Evolutionary conservation across 2,113 vertebrate genomes (phyloP), one percentile per base, ranked within the genome.

Genomic region (Oryzias celebensis): DNA sequence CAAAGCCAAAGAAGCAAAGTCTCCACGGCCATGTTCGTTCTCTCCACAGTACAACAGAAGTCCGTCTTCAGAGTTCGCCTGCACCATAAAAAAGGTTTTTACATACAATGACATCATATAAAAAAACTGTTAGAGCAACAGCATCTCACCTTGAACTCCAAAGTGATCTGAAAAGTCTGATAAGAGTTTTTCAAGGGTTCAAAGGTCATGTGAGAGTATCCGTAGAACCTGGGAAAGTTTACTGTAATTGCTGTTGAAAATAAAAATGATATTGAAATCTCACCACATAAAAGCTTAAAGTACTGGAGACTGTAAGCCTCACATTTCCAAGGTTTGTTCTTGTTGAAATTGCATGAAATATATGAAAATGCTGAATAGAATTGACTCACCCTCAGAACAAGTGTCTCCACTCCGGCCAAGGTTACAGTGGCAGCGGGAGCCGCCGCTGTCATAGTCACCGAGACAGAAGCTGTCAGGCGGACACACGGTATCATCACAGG

Each of bases 131-230:
- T 4, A 43, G 44, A 48, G 8, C 24, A 17, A 12, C 1, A 10
- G 13, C 17, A n/a, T 85, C 90, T 73, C 91, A 97, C 96, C 93
- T 94, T 94, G 80, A 99, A 98, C 90, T 99, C 95, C 75, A 98
- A 52, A 24, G 92, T 94, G 84, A 99, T 96, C 78, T 96, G 95
- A 88, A 98, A 96, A 5, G 83, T 93, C 88, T 97, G 95, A 65
- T 97, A 97, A 15, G 97, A 96, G 75, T 96, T 97, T 85, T 96
- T 98, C 80, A 99, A 87, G 0, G 96, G 96, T 77, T 98, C 96
- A 91, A 98, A 96, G 23, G 95, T 96, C 84, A 98, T 89, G 59
- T 96, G 96, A n/a, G 96, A 99, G 73, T 95, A 91, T 14, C 96
- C 95, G 47, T 88, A 94, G 75, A 99, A 99, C 80, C 93, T 94